phyloP scores from a whole-genome alignment of 2,113 vertebrate species.

The Protobothrops mucrosquamatus region DNA sequence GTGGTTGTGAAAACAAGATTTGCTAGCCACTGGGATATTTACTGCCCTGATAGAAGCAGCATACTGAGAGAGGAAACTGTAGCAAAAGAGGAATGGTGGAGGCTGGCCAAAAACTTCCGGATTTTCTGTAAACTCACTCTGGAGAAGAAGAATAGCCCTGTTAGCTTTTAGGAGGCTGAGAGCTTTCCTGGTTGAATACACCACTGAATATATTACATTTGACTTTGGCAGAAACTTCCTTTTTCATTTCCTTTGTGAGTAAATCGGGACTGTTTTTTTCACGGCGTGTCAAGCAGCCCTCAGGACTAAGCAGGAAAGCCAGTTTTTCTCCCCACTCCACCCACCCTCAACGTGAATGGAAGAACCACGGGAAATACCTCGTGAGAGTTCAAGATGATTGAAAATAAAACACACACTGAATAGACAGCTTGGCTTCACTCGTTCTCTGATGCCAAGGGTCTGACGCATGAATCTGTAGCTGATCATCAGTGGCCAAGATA shows the following conservation, averaged over 20 bases:
- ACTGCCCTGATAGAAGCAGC: not conserved
- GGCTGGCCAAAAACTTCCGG: not conserved
- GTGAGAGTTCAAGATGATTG: not conserved
- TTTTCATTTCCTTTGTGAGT: constrained; percentile 31
- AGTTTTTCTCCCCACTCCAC: not conserved
- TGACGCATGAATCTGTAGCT: not conserved
- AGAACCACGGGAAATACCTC: constrained; percentile 22
- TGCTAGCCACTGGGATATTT: not conserved
- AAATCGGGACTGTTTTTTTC: constrained; percentile 12
- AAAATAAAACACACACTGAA: constrained; percentile 4
- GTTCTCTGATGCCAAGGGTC: too few relatives aligned
- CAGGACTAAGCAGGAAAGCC: not conserved
- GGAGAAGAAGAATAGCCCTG: not conserved
- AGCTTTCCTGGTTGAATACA: not conserved
- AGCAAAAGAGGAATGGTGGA: not conserved
- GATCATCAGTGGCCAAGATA: not conserved
- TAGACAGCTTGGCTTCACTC: not conserved
- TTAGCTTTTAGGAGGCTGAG: not conserved
- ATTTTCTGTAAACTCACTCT: not conserved
- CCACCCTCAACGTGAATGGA: constrained; percentile 2
- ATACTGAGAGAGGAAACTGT: not conserved
- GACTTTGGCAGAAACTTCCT: not conserved
- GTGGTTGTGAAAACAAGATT: not conserved
- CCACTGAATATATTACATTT: constrained; percentile 6
- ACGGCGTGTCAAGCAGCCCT: not conserved